Conservation (phyloP, 2,113 vertebrate species). For the Dolichallabes microphthalmus region DNA sequence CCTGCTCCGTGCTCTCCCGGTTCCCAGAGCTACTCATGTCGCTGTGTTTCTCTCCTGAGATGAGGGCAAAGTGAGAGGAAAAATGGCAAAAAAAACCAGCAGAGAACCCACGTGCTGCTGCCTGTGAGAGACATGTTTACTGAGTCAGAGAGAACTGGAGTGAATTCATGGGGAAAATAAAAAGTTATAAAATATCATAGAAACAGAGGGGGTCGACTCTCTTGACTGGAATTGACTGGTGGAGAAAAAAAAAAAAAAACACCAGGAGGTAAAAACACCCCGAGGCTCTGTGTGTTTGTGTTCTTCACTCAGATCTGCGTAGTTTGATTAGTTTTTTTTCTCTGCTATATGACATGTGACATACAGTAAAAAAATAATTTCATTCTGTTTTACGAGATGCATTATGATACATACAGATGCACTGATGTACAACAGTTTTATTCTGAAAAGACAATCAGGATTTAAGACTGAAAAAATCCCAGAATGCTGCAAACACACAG, state of each 20-base stretch:
- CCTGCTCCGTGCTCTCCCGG: slow-evolving; percentile 31
- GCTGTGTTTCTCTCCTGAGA: slow-evolving; percentile 34
- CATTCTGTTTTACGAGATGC: neutral
- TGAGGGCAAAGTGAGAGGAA: neutral
- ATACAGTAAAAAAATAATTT: neutral
- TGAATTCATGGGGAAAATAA: slow-evolving; percentile 3
- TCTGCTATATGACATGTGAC: neutral
- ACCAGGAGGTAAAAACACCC: slow-evolving; percentile 14
- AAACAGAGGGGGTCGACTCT: slow-evolving; percentile 24
- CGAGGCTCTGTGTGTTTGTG: neutral
- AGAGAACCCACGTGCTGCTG: neutral
- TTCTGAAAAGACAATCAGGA: neutral
- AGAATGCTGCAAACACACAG: too few species aligned
- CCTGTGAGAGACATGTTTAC: slow-evolving; percentile 27
- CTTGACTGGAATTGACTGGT: slow-evolving; percentile 12
- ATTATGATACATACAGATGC: too few species aligned
- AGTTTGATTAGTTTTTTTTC: neutral
- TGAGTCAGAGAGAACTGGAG: slow-evolving; percentile 8
- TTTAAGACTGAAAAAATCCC: neutral
- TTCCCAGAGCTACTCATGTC: slow-evolving; percentile 39
- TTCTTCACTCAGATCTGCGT: neutral
- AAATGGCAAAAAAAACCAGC: neutral
- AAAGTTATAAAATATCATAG: slow-evolving; percentile 17
- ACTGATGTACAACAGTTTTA: neutral
- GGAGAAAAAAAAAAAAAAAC: neutral